Percentiles rank a stretch among this genome's conserved stretches.
Conservation (phyloP, 1,140 invertebrate species). For the Drosophila neocordata region DNA sequence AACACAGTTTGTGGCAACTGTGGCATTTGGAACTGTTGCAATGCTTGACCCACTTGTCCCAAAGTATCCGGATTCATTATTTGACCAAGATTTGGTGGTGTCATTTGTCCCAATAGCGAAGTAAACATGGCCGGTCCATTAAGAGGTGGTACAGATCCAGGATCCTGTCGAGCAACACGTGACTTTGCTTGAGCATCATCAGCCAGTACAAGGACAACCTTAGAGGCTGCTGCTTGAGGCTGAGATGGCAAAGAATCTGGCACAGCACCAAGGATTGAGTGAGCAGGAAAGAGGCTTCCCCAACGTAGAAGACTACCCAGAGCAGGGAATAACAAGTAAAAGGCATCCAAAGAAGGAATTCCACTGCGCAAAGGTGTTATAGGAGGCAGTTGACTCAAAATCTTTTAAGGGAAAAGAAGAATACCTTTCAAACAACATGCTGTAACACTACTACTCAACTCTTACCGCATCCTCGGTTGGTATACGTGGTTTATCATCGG, state of each 20-base stretch:
- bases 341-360: conserved; percentile 47
- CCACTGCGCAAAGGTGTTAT: conserved; percentile 27
- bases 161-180: conserved; percentile 56
- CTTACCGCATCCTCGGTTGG: conserved; percentile 47
- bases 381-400: conserved; percentile 51
- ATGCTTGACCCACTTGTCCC: conserved; percentile 26
- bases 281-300: conserved; percentile 63
- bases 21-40: conserved; percentile 17
- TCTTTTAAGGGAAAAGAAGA: conserved; percentile 12
- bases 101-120: conserved; percentile 29
- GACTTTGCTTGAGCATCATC: conserved; percentile 62
- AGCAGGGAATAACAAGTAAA: conserved; percentile 63
- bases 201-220: conserved; percentile 73
- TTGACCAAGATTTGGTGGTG: conserved; percentile 19
- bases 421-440: neutral
- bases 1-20: conserved; percentile 4
- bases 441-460: neutral
- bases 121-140: conserved; percentile 8
- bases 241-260: conserved; percentile 30
- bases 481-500: conserved; percentile 12
- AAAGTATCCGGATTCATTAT: conserved; percentile 19
- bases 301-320: conserved; percentile 59
- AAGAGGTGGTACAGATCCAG: conserved; percentile 2
- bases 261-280: conserved; percentile 45
- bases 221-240: conserved; percentile 48